Base-by-base conservation (phyloP, 2,113 vertebrate species). In the Crotophaga sulcirostris region DNA sequence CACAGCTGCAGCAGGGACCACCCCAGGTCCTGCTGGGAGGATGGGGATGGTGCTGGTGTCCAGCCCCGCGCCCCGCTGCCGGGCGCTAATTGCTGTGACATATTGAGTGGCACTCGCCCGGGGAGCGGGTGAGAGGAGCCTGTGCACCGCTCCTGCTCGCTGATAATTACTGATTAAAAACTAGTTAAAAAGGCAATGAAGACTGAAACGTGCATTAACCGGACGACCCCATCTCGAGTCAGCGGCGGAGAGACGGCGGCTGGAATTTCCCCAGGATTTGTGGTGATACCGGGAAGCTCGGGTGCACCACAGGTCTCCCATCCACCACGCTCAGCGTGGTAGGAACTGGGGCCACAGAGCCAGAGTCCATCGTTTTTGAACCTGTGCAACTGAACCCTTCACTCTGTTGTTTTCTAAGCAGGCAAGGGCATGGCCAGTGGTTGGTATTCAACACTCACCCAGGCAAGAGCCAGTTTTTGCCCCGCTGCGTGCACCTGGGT, bases 81-180 rank as follows among this genome's bases (percentile, higher is more conserved):
- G 94, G 97, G 93, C 95, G 92, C 97, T 98, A 98, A 99, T 98
- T 98, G 98, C 98, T 91, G 93, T 98, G 98, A 98, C 99, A 98
- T 96, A 94, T 96, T 91, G 96, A 97, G 97, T 94, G 98, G 97
- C 98, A 98, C 98, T 98, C 96, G 98, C 96, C 96, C 42, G 58
- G 92, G 76, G 94, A 96, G 97, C 91, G 56, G 96, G 94, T 89
- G 94, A 97, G 89, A 51, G 97, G 97, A 97, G 97, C 93, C 97
- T 84, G 64, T 64, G 60, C 97, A 70, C 97, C 90, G 93, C 98
- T 98, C 98, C 98, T 89, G 91, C 98, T 98, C 96, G 66, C 98
- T 98, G 97, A 98, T 99, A 98, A 99, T 98, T 97, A 90, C 98
- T 99, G 98, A 99, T 99, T 99, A 99, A 99, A 99, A 99, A 98